phyloP scores from a whole-genome alignment of 2,113 vertebrate genomes.

The Budorcas taxicolor region DNA sequence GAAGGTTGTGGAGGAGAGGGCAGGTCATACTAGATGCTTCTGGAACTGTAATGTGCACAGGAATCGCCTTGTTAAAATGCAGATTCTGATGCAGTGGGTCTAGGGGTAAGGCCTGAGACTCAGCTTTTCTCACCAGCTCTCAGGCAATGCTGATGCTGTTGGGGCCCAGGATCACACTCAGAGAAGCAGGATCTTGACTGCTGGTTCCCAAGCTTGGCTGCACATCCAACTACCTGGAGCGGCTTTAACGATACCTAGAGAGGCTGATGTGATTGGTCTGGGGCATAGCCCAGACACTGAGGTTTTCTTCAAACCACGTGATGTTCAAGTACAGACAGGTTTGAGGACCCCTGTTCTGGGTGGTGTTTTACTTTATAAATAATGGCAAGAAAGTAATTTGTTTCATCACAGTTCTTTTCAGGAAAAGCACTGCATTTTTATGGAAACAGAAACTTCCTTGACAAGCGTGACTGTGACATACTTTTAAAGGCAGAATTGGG shows the following conservation, averaged over 20 bases:
- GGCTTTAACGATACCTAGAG: background rate
- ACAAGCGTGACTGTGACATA: background rate
- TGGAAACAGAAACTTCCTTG: background rate
- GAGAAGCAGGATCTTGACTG: rapidly evolving
- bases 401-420: background rate
- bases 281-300: background rate
- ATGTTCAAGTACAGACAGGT: background rate
- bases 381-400: background rate
- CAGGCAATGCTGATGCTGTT: background rate
- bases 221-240: rapidly evolving
- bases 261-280: background rate
- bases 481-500: background rate
- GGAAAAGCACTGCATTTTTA: background rate
- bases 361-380: background rate
- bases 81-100: background rate
- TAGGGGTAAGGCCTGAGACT: background rate
- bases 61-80: background rate
- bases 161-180: background rate
- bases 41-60: background rate
- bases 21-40: background rate
- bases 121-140: background rate
- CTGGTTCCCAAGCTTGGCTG: background rate
- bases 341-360: background rate
- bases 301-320: background rate
- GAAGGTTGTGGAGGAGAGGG: background rate